Conservation (phyloP, 2,888 invertebrate genomes). For the Pinctada fucata region DNA sequence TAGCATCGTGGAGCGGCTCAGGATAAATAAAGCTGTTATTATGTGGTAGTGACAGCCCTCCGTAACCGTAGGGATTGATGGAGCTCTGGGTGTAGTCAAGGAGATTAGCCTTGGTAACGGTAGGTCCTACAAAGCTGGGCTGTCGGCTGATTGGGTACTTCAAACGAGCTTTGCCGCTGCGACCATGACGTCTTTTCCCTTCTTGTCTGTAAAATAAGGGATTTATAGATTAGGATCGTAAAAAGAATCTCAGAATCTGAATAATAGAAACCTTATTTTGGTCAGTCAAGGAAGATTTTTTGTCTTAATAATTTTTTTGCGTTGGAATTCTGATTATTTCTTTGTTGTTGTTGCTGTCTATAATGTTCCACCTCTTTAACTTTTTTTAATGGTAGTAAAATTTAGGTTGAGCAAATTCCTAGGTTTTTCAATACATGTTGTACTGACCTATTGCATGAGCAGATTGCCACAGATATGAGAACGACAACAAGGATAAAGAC, state of each 20-base stretch:
- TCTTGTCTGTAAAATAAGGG: neutral
- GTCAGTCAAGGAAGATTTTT: no score
- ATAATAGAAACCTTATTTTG: no score
- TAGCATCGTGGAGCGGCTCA: neutral
- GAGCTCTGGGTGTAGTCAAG: neutral
- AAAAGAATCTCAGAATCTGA: no score
- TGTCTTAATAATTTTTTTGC: no score
- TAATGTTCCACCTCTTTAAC: no score
- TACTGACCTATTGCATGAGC: neutral
- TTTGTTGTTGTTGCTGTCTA: no score
- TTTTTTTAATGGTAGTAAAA: no score
- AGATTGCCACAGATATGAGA: neutral
- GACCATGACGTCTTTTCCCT: neutral
- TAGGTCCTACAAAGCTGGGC: slow-evolving; percentile 18
- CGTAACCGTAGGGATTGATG: neutral
- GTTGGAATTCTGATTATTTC: no score
- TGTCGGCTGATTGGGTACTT: slow-evolving; percentile 9
- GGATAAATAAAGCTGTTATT: neutral
- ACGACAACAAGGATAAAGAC: neutral
- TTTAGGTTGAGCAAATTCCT: no score
- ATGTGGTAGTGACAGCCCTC: neutral
- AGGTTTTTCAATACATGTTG: neutral
- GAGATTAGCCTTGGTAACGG: slow-evolving; percentile 5
- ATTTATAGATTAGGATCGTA: no score
- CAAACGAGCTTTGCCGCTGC: neutral